Evolutionary conservation across 2,113 vertebrate genomes (phyloP).

Genomic region (Ursus arctos): DNA sequence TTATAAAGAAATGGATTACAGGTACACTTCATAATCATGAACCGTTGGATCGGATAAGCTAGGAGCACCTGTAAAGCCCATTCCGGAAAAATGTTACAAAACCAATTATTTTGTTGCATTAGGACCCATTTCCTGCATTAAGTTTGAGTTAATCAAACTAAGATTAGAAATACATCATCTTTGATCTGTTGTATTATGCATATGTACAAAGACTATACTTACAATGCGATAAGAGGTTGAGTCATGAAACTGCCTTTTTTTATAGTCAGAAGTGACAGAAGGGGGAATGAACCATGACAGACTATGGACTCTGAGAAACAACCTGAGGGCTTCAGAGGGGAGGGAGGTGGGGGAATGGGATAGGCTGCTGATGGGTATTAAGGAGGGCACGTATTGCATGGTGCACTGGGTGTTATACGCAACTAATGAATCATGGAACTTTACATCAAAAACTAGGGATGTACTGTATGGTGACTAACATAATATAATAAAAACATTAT

Average conservation of each 20-base stretch:
- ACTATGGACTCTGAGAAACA: too few relatives aligned
- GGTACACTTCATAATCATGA: background rate
- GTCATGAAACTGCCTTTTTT: background rate
- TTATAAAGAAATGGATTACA: background rate
- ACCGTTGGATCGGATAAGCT: rapidly evolving
- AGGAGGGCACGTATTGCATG: too few relatives aligned
- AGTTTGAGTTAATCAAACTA: background rate
- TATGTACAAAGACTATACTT: background rate
- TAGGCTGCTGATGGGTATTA: too few relatives aligned
- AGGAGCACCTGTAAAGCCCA: background rate
- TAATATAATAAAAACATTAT: too few relatives aligned
- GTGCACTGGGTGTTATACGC: too few relatives aligned
- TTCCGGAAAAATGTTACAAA: background rate
- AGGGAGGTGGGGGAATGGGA: too few relatives aligned
- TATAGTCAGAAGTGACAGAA: background rate
- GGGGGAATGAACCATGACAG: too few relatives aligned
- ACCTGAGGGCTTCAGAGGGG: too few relatives aligned
- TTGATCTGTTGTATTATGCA: background rate
- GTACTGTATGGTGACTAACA: too few relatives aligned
- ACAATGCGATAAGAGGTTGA: background rate
- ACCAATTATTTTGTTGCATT: background rate
- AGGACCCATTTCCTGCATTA: background rate
- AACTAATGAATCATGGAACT: too few relatives aligned
- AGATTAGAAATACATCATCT: background rate
- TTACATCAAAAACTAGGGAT: too few relatives aligned